Percentiles rank a stretch among this genome's conserved stretches.
phyloP scores from a whole-genome alignment of 2,113 vertebrate genomes.

The Apodemus speciosus region DNA sequence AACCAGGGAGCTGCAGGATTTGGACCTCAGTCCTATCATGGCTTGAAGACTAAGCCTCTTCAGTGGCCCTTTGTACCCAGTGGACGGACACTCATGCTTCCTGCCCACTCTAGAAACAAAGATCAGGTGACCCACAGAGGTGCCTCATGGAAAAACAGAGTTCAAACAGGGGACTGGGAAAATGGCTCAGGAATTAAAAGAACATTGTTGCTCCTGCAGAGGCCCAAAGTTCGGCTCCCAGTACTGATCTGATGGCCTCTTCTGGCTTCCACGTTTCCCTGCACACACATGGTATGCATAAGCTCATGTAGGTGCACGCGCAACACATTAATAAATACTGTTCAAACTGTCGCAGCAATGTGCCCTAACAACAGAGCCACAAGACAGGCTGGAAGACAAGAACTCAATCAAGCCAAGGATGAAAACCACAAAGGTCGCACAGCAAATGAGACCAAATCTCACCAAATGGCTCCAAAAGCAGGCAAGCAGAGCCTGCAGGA shows the following conservation, averaged over 20 bases:
- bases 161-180: neutral
- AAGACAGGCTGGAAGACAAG: neutral
- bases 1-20: neutral
- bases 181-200: neutral
- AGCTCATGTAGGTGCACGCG: neutral
- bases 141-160: neutral
- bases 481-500: constrained; percentile 8
- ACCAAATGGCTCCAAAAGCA: neutral
- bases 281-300: neutral
- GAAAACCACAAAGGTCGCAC: neutral
- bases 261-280: neutral
- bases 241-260: neutral
- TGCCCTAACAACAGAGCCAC: neutral
- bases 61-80: neutral
- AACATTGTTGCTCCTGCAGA: neutral
- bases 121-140: neutral
- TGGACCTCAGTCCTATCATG: neutral
- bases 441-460: neutral
- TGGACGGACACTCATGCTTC: neutral
- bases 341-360: neutral
- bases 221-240: neutral
- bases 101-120: neutral
- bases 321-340: neutral
- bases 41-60: neutral
- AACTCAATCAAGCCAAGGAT: neutral